These are phyloP conservation scores for Lineus longissimus DNA, from an alignment of 1,140 invertebrate genomes.

Conservation along the genomic window DNA sequence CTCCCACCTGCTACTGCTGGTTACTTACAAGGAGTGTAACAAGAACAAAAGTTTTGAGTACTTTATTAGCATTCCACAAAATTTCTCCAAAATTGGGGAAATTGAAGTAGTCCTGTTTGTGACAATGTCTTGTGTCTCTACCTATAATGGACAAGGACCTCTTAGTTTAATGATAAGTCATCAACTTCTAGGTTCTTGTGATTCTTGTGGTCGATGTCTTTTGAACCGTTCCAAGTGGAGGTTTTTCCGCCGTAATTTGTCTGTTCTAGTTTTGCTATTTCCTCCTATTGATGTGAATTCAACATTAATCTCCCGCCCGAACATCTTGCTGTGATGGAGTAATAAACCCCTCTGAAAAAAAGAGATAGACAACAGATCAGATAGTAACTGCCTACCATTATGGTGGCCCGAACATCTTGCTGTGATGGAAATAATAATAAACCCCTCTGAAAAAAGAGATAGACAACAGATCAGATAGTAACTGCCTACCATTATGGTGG, in stretches of 20 bases:
- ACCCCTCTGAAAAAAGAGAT: slow-evolving; percentile 30
- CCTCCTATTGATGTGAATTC: slow-evolving; percentile 38
- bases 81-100: too few relatives aligned
- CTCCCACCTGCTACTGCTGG: too few relatives aligned
- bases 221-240: background rate
- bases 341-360: slow-evolving; percentile 34
- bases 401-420: background rate
- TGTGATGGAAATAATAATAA: slow-evolving; percentile 29
- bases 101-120: too few relatives aligned
- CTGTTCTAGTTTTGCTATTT: slow-evolving; percentile 25
- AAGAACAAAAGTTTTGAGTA: too few relatives aligned
- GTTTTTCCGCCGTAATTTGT: slow-evolving; percentile 25
- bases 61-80: too few relatives aligned
- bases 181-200: too few relatives aligned
- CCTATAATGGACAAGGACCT: too few relatives aligned
- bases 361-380: slow-evolving; percentile 3
- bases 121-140: too few relatives aligned
- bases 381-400: background rate
- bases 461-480: background rate
- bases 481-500: background rate
- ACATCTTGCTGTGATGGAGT: slow-evolving; percentile 36
- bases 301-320: slow-evolving; percentile 37
- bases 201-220: background rate
- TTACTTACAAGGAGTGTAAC: too few relatives aligned
- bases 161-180: too few relatives aligned